phyloP scores from a whole-genome alignment of 2,113 vertebrate species.

The Spea bombifrons region DNA sequence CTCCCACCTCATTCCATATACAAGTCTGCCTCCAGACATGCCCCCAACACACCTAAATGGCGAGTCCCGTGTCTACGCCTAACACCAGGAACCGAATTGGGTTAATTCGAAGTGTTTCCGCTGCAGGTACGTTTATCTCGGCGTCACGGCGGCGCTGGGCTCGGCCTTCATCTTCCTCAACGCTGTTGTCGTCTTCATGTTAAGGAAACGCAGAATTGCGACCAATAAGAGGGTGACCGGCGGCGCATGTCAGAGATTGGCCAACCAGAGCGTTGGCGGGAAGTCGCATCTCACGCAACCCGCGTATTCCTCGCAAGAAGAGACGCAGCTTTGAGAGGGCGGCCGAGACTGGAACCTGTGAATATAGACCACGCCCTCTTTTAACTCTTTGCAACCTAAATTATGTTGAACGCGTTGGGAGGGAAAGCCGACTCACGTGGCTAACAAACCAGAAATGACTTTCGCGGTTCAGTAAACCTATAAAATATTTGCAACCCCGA shows the following conservation, averaged over 20 bases:
- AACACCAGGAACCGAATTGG: no score
- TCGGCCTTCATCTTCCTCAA: constrained; percentile 78
- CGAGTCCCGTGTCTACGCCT: no score
- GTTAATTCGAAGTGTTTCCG: no score
- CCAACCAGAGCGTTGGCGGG: constrained; percentile 60
- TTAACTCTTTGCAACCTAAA: background rate
- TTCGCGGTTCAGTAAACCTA: no score
- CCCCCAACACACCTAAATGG: no score
- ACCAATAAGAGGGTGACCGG: constrained; percentile 58
- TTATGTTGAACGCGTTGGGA: no score
- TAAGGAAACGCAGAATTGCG: constrained; percentile 68
- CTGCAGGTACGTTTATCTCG: constrained; percentile 79
- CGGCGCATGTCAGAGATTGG: constrained; percentile 61
- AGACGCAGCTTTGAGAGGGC: constrained; percentile 74
- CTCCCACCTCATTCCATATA: no score
- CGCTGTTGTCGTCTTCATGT: constrained; percentile 68
- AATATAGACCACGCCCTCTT: background rate
- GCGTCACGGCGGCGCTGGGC: constrained; percentile 80
- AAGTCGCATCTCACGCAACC: constrained; percentile 63
- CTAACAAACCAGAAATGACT: no score
- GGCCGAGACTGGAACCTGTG: background rate
- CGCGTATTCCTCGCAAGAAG: constrained; percentile 71
- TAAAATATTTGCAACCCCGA: no score
- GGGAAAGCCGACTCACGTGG: no score
- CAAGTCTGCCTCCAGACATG: no score